Evolutionary conservation across 64 coral and sea anemone species (phyloP).

Genomic region (Montipora cactus): DNA sequence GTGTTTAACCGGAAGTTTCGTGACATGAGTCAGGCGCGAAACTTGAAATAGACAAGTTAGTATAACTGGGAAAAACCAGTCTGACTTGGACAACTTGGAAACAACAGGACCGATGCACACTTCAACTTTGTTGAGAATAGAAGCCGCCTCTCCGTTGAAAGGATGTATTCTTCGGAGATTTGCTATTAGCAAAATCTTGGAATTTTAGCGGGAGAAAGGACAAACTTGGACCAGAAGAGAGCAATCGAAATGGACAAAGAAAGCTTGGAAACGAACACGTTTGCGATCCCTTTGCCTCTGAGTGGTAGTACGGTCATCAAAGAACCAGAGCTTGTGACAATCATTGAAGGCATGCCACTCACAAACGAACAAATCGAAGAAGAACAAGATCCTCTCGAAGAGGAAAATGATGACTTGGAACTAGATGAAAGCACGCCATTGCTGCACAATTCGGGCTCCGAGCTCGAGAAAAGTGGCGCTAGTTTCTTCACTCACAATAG

Average conservation of each 20-base stretch:
- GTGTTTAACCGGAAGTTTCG: background rate
- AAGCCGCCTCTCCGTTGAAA: background rate
- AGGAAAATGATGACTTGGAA: conserved; percentile 21
- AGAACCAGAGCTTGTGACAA: conserved; percentile 72
- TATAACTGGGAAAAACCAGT: conserved; percentile 44
- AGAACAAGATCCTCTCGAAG: conserved; percentile 58
- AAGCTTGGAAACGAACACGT: background rate
- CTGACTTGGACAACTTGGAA: conserved; percentile 25
- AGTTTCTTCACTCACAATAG: conserved; percentile 46
- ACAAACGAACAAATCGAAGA: conserved; percentile 74
- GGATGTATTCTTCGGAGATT: background rate
- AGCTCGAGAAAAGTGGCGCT: conserved; percentile 22
- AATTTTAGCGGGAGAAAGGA: background rate
- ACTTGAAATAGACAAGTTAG: background rate
- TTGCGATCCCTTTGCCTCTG: background rate
- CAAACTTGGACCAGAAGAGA: too few species aligned
- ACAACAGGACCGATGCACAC: background rate
- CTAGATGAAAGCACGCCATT: conserved; percentile 53
- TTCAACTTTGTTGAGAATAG: background rate
- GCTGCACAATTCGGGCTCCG: conserved; percentile 19
- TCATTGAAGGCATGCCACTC: conserved; percentile 60
- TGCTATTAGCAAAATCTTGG: background rate
- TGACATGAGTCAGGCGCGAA: conserved; percentile 33
- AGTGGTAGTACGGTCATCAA: conserved; percentile 19
- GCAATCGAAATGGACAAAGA: conserved; percentile 31